A percentile compares a stretch with the other conserved stretches of the same genome.
phyloP scores from a whole-genome alignment of 2,888 invertebrate species.

The Orthonevra nobilis region DNA sequence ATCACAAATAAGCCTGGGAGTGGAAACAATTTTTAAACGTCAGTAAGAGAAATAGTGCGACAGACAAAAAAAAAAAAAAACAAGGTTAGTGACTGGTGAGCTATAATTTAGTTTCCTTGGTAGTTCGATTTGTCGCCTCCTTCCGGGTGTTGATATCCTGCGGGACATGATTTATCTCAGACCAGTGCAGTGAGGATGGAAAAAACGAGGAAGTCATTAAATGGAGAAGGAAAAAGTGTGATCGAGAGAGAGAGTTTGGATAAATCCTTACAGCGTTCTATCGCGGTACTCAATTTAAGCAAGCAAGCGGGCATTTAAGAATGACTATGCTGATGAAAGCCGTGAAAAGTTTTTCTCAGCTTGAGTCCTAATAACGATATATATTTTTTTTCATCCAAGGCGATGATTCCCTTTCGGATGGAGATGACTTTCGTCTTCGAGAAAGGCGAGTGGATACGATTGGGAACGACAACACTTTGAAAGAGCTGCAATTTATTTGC shows the following conservation, averaged over 20 bases:
- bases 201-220: conserved; percentile 14
- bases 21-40: conserved; percentile 30
- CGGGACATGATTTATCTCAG: conserved; percentile 28
- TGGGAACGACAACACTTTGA: conserved; percentile 28
- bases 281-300: conserved; percentile 1
- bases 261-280: not conserved
- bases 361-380: too few species aligned
- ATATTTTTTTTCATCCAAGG: too few species aligned
- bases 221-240: not conserved
- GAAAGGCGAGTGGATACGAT: conserved; percentile 7
- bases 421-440: conserved; percentile 8
- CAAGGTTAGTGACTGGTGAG: conserved; percentile 41
- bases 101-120: conserved; percentile 61
- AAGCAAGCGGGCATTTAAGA: conserved; percentile 10
- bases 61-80: conserved; percentile 1
- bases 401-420: not conserved
- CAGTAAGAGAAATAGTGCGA: conserved; percentile 2
- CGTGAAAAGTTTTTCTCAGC: conserved; percentile 21
- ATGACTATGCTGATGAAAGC: not conserved
- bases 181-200: conserved; percentile 5
- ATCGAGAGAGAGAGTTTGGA: not conserved
- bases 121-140: conserved; percentile 41
- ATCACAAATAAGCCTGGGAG: conserved; percentile 10
- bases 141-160: conserved; percentile 45
- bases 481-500: conserved; percentile 5